Evolutionary conservation across 2,888 invertebrate genomes (phyloP).

Genomic region (Nezara viridula): DNA sequence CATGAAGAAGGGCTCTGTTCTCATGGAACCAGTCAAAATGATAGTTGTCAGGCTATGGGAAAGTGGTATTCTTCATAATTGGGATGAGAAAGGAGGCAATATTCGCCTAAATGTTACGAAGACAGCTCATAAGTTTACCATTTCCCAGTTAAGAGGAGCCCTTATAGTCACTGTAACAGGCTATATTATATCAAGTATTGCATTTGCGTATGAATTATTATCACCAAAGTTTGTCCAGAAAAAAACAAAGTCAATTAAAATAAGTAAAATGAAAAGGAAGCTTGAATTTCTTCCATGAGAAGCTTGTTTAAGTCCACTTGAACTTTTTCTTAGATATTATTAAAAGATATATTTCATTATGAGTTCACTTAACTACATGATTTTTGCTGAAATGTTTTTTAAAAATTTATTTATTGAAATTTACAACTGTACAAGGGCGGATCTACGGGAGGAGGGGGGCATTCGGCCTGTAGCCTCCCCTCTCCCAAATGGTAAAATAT

Average conservation of each 20-base stretch:
- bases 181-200: conserved; percentile 40
- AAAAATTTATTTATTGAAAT: no score
- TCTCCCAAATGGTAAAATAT: no score
- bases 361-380: background rate
- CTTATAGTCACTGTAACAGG: conserved; percentile 52
- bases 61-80: conserved; percentile 59
- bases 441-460: no score
- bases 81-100: conserved; percentile 50
- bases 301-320: background rate
- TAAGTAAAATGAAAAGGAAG: background rate
- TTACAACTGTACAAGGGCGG: no score
- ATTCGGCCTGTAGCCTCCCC: no score
- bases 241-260: background rate
- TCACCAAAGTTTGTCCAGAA: background rate
- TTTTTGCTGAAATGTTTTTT: background rate
- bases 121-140: conserved; percentile 27
- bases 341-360: background rate
- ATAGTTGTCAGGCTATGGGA: conserved; percentile 59
- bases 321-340: background rate
- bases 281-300: background rate
- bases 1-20: conserved; percentile 60
- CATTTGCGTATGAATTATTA: conserved; percentile 52
- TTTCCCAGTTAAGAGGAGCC: conserved; percentile 56
- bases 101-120: background rate
- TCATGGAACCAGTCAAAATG: conserved; percentile 59